phyloP scores from a whole-genome alignment of 1,140 invertebrate genomes.

The Camponotus floridanus region DNA sequence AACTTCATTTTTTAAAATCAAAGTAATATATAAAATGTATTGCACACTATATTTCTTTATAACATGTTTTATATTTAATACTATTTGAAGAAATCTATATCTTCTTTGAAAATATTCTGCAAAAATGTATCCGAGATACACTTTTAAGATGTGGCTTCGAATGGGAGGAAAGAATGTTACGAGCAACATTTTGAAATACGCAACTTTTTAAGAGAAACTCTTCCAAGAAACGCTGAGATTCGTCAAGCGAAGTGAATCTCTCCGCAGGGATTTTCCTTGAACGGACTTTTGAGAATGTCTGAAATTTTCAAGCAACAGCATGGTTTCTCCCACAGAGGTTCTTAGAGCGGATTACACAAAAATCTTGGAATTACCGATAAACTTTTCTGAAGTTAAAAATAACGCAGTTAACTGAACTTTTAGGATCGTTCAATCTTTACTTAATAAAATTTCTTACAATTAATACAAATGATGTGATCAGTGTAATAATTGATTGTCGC shows the following conservation, averaged over 20 bases:
- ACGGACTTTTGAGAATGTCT: conserved; percentile 47
- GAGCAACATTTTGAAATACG: conserved; percentile 4
- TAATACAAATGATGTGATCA: not conserved
- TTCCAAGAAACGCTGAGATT: conserved; percentile 18
- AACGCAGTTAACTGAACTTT: conserved; percentile 11
- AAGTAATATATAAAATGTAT: not conserved
- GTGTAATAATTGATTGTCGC: conserved; percentile 17
- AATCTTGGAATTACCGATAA: conserved; percentile 48
- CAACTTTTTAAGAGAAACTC: conserved; percentile 8
- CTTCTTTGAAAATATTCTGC: too few species aligned
- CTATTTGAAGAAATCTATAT: not conserved
- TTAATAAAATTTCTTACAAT: not conserved
- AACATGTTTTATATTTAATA: not conserved
- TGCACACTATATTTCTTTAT: not conserved
- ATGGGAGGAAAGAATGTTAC: not conserved
- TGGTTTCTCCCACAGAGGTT: conserved; percentile 36
- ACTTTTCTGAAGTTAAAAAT: conserved; percentile 45
- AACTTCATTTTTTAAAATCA: not conserved
- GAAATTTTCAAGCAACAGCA: conserved; percentile 53
- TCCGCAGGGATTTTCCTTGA: conserved; percentile 9
- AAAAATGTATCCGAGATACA: not conserved
- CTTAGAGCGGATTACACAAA: conserved; percentile 51
- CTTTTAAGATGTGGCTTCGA: not conserved
- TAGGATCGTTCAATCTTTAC: not conserved
- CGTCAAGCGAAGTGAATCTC: conserved; percentile 33